phyloP scores from a whole-genome alignment of 2,113 vertebrate species.

The Sorex fumeus region DNA sequence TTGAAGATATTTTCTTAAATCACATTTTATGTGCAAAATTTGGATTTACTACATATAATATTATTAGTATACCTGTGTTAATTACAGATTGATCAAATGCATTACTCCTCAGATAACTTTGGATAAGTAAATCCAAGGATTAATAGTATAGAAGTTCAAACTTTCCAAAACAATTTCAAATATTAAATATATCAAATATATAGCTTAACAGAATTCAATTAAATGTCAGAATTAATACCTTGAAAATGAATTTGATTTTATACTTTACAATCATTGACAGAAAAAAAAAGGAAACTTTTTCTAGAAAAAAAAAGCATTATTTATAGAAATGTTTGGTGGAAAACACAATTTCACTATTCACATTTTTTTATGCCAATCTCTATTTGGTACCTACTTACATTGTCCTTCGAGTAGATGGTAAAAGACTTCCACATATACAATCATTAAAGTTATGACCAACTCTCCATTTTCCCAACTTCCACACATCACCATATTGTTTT shows the following conservation, averaged over 20 bases:
- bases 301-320: constrained; percentile 24
- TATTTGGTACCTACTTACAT: not conserved
- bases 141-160: constrained; percentile 50
- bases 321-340: not conserved
- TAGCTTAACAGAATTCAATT: constrained; percentile 32
- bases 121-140: constrained; percentile 27
- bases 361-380: not conserved
- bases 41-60: constrained; percentile 7
- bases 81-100: constrained; percentile 42
- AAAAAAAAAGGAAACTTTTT: constrained; percentile 53
- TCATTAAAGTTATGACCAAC: not conserved
- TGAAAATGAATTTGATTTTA: constrained; percentile 53
- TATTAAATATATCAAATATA: constrained; percentile 39
- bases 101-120: constrained; percentile 14
- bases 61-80: constrained; percentile 44
- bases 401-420: not conserved
- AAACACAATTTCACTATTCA: constrained; percentile 15
- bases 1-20: constrained; percentile 20
- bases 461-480: not conserved
- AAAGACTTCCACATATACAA: not conserved
- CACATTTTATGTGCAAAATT: constrained; percentile 38
- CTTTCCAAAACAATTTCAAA: constrained; percentile 46
- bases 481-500: not conserved
- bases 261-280: not conserved
- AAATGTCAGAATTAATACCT: constrained; percentile 59